phyloP scores from a whole-genome alignment of 1,140 invertebrate genomes.

The Scylla paramamosain region DNA sequence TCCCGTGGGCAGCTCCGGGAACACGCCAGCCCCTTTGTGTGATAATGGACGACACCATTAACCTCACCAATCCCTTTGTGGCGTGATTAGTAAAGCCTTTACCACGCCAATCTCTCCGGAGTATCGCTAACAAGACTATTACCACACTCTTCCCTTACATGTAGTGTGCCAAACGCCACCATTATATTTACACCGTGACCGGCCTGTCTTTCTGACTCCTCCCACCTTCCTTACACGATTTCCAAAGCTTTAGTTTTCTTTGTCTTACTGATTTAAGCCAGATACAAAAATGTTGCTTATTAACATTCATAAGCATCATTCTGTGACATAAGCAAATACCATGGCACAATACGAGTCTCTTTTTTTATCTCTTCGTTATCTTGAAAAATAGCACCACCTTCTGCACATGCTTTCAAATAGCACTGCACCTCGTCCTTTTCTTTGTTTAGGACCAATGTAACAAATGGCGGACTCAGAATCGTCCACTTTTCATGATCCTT shows the following conservation, averaged over 20 bases:
- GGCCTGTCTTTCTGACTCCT: neutral
- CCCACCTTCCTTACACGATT: neutral
- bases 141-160: neutral
- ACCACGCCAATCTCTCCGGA: neutral
- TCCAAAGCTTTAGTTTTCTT: neutral
- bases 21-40: neutral
- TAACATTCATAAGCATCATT: no score
- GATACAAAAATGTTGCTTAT: no score
- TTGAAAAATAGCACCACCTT: no score
- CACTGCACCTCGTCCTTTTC: no score
- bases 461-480: no score
- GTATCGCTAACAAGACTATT: constrained; percentile 5
- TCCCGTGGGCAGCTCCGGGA: neutral
- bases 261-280: no score
- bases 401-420: no score
- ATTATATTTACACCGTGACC: neutral
- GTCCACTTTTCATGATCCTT: no score
- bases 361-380: no score
- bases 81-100: constrained; percentile 9
- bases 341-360: no score
- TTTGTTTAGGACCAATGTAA: no score
- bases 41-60: constrained; percentile 18
- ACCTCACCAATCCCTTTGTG: constrained; percentile 11
- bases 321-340: no score
- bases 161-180: neutral